Base-by-base conservation (phyloP, 2,888 invertebrate genomes). In the Brachypterus glaber region DNA sequence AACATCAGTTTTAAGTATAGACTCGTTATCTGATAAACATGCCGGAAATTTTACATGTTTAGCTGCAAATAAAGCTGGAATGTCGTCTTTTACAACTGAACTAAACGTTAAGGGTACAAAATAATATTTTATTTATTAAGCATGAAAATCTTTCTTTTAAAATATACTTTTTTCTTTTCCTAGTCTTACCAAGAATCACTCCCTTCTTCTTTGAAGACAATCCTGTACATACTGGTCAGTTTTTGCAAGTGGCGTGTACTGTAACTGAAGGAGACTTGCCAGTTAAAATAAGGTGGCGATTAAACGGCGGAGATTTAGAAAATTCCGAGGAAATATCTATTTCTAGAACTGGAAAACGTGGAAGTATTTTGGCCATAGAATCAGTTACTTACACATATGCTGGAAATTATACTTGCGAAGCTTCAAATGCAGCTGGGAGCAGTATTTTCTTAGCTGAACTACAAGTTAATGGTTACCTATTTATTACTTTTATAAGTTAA, bases 351-450 rank as follows among this genome's bases (percentile, higher is more conserved):
- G 63, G 64, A 21, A 57, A 54, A 49, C 49, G 64, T 74, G 69
- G 70, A 46, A 67, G 77, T 45, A 63, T 77, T 38, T 65, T 85
- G 39, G 75, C 74, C 46, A 78, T 82, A 47, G 77, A 79, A 53
- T 71, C 74, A 4, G 77, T 80, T 27, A 71, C 73, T 39, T 74
- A 76, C 26, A 71, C 68, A 45, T 82, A 85, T 62, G 76, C 79
- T 50, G 86, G 85, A 52, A 78, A 76, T 53, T 86, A 84, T 62
- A 76, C 78, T 43, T 86, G 86, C 64, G 72, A 74, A 55, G 85
- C 82, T 36, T 72, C 41, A 15, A 66, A 66, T 41, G 45, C 36
- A 37, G 66, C 62, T 21, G 64, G 64, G 30, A 41, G 47, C 25
- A 44, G 53, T 13, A 41, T 40, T n/a, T 55, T 54, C 40, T 52